Evolutionary conservation across 2,888 invertebrate genomes (phyloP).

Genomic region (Stenoptilia bipunctidactyla): DNA sequence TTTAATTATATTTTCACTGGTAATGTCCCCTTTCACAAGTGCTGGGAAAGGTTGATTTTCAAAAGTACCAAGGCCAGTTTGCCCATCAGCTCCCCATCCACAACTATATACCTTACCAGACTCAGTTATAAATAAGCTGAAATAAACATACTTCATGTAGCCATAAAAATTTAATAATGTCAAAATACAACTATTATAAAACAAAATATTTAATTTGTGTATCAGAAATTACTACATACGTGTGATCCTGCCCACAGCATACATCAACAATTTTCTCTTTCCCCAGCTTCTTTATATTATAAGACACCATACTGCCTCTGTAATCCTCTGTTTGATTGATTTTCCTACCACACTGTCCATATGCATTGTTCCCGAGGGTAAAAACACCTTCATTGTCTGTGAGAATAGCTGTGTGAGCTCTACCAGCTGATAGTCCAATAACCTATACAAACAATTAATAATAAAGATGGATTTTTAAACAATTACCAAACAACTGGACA

Average conservation of each 20-base stretch:
- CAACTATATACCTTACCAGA: slow-evolving; percentile 87
- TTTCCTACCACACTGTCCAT: slow-evolving; percentile 92
- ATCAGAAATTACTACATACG: slow-evolving; percentile 44
- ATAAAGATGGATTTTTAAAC: no score
- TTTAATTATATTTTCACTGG: slow-evolving; percentile 84
- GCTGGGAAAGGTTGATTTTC: slow-evolving; percentile 71
- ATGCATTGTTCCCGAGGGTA: slow-evolving; percentile 91
- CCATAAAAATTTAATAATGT: no score
- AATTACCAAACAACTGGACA: no score
- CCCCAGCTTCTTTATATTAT: slow-evolving; percentile 75
- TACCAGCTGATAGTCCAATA: slow-evolving; percentile 79
- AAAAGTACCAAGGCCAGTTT: slow-evolving; percentile 85
- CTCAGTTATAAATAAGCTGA: slow-evolving; percentile 81
- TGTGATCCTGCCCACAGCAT: slow-evolving; percentile 93
- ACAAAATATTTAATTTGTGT: neutral
- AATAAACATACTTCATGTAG: no score
- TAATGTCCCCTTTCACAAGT: slow-evolving; percentile 83
- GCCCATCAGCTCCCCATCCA: slow-evolving; percentile 96
- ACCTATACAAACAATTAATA: no score
- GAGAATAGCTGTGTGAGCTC: slow-evolving; percentile 87
- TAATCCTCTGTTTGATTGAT: slow-evolving; percentile 84
- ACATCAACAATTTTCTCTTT: slow-evolving; percentile 75
- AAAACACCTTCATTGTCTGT: slow-evolving; percentile 86
- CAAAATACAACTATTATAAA: no score
- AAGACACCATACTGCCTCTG: slow-evolving; percentile 73